These are phyloP conservation scores for Tokudaia muenninki DNA, from an alignment of 2,797 vertebrate genomes.

Conservation along the genomic window DNA sequence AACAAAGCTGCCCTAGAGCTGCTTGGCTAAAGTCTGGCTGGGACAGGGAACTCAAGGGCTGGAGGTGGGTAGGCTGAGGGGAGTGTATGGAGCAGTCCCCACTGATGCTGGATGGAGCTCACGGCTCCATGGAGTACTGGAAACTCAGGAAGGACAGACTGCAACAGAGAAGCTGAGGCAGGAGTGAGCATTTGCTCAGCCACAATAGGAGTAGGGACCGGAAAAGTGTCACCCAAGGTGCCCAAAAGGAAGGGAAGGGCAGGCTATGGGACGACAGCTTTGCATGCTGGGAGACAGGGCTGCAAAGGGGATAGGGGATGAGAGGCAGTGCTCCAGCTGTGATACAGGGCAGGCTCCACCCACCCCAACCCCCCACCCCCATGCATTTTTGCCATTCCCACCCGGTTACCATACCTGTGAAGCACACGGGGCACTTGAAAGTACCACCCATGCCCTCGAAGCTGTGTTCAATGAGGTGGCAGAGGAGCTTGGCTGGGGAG, in stretches of 20 bases:
- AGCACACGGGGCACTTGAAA: conserved; percentile 99
- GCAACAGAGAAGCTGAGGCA: not conserved
- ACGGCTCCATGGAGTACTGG: accelerated
- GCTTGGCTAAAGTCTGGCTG: not conserved
- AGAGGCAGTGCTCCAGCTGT: accelerated
- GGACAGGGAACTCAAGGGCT: not conserved
- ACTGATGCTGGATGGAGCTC: not conserved
- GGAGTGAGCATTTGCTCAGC: no score
- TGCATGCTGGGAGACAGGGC: accelerated
- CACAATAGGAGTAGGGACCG: no score
- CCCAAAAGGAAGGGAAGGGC: not conserved
- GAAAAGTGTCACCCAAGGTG: no score
- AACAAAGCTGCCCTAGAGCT: conserved; percentile 50
- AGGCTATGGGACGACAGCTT: not conserved
- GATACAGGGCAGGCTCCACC: accelerated
- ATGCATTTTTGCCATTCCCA: not conserved
- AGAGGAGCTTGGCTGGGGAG: conserved; percentile 99
- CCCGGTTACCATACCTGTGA: conserved; percentile 95
- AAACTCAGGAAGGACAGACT: not conserved
- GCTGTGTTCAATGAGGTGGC: conserved; percentile 99
- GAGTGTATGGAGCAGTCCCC: not conserved
- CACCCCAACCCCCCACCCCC: conserved; percentile 39
- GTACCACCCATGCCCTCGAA: conserved; percentile 99
- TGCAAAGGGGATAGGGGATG: no score
- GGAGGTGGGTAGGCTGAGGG: not conserved